Percentiles rank a stretch among this genome's conserved stretches.
These are phyloP conservation scores for Panthera uncia DNA, from an alignment of 2,113 vertebrate genomes.

Conservation along the genomic window DNA sequence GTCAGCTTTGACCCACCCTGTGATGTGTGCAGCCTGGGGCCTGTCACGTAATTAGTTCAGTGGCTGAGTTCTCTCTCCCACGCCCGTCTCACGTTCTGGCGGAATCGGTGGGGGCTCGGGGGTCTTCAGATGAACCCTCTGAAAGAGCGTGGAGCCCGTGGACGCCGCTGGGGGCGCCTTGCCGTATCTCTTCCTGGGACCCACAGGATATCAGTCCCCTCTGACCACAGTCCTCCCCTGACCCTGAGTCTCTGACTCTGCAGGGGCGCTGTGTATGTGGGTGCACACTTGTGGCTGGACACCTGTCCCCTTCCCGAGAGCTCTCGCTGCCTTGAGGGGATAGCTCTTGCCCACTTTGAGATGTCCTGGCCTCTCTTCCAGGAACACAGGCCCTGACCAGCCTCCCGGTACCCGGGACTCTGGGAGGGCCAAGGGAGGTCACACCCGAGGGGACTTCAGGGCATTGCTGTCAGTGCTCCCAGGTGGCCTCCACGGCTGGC, in stretches of 20 bases:
- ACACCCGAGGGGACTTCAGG: background rate
- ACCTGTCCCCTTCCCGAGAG: background rate
- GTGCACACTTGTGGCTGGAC: background rate
- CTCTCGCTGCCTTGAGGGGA: too few relatives aligned
- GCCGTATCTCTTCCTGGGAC: accelerated
- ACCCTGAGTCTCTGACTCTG: background rate
- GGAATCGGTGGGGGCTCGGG: too few relatives aligned
- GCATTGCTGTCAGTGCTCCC: too few relatives aligned
- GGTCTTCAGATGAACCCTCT: background rate
- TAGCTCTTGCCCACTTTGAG: too few relatives aligned
- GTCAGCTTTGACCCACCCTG: background rate
- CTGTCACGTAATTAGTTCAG: background rate
- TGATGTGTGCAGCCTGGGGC: background rate
- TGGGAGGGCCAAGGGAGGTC: accelerated
- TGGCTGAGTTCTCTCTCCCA: background rate
- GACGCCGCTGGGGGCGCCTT: background rate
- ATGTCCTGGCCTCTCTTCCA: background rate
- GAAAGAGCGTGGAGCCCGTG: background rate
- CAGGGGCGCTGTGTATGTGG: background rate
- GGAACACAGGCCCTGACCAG: background rate
- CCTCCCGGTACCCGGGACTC: too few relatives aligned
- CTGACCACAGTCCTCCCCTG: background rate
- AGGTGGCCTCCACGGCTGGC: background rate
- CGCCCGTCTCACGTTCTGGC: accelerated
- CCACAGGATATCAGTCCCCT: background rate